These are phyloP conservation scores for Circaetus gallicus DNA, from an alignment of 2,113 vertebrate species.

Conservation along the genomic window DNA sequence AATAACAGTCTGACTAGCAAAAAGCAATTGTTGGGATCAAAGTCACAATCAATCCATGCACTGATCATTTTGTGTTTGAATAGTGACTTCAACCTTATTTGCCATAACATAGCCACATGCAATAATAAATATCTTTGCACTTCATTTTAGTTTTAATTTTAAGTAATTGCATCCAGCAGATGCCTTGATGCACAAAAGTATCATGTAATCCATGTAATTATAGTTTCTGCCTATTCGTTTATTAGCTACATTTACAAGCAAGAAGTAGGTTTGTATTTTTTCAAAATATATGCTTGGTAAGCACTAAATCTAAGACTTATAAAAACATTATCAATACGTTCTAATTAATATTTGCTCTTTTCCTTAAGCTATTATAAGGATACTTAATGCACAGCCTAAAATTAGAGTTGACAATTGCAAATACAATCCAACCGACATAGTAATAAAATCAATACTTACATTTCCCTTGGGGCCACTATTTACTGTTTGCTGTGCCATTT, in stretches of 20 bases:
- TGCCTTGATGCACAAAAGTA: not conserved
- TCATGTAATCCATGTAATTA: conserved; percentile 49
- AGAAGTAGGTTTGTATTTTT: conserved; percentile 31
- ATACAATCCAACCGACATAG: conserved; percentile 81
- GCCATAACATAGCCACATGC: not conserved
- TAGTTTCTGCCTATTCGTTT: conserved; percentile 39
- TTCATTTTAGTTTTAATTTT: conserved; percentile 17
- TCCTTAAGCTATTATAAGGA: conserved; percentile 73
- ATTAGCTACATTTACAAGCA: not conserved
- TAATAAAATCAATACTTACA: conserved; percentile 88
- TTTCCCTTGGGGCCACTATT: conserved; percentile 82
- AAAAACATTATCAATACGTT: conserved; percentile 73
- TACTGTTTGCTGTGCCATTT: conserved; percentile 84
- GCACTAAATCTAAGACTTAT: conserved; percentile 55
- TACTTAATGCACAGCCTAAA: conserved; percentile 81
- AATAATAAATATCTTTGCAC: not conserved
- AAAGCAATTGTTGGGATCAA: not conserved
- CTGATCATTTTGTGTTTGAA: not conserved
- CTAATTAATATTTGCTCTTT: conserved; percentile 78
- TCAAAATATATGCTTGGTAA: conserved; percentile 22
- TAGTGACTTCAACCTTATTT: not conserved
- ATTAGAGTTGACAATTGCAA: conserved; percentile 87
- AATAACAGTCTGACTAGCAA: not conserved
- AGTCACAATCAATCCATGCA: not conserved
- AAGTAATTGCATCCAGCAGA: not conserved